A percentile compares a stretch with the other conserved stretches of the same genome.
Evolutionary conservation across 2,888 invertebrate species (phyloP).

Genomic region (Pachycephus smyrnensis): DNA sequence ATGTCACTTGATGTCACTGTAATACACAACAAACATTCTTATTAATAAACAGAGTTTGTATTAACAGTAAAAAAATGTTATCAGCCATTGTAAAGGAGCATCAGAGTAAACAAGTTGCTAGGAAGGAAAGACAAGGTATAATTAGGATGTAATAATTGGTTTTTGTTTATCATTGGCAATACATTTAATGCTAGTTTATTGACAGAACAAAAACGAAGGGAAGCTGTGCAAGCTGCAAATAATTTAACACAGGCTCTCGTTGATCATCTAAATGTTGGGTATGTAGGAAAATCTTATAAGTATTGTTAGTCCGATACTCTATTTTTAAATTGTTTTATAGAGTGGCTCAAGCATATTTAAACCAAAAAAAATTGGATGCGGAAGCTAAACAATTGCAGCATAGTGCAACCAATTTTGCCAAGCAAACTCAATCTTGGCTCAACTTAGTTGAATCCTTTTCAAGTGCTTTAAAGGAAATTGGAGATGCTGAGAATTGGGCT

Average conservation of each 20-base stretch:
- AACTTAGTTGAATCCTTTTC: constrained; percentile 89
- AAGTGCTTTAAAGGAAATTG: constrained; percentile 92
- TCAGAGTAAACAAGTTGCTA: constrained; percentile 81
- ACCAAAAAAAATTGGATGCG: constrained; percentile 96
- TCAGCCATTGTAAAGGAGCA: constrained; percentile 90
- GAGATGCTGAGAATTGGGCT: constrained; percentile 99
- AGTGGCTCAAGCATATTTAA: constrained; percentile 97
- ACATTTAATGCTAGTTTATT: background rate
- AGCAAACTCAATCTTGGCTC: constrained; percentile 98
- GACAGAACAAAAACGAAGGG: constrained; percentile 90
- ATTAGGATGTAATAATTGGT: background rate
- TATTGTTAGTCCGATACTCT: constrained; percentile 11
- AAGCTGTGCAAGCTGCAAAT: constrained; percentile 92
- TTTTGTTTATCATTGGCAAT: constrained; percentile 2
- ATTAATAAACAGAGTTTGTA: background rate
- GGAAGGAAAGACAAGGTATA: constrained; percentile 86
- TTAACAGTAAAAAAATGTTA: constrained; percentile 73
- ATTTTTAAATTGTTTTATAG: constrained; percentile 68
- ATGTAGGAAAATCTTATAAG: constrained; percentile 51
- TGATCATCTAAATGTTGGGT: constrained; percentile 98
- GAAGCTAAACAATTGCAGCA: constrained; percentile 96
- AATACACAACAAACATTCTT: background rate
- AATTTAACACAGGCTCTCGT: constrained; percentile 93
- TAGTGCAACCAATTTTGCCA: constrained; percentile 94
- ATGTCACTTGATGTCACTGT: background rate